These are phyloP conservation scores for Drosophila borborema DNA, from an alignment of 2,888 invertebrate species.

Conservation along the genomic window DNA sequence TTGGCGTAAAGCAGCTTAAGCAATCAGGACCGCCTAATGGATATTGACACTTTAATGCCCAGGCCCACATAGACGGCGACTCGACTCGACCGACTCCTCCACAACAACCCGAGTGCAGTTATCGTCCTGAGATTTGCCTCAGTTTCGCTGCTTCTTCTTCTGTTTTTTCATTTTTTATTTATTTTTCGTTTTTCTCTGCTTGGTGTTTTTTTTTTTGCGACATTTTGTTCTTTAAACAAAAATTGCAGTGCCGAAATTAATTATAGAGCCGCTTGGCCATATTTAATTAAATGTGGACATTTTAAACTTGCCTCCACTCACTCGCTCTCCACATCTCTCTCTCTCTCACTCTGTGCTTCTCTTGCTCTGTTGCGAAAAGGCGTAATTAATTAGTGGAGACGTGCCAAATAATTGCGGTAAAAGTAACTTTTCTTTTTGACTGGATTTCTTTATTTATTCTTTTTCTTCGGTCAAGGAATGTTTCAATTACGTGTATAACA, in stretches of 20 bases:
- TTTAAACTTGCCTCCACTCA: slow-evolving; percentile 55
- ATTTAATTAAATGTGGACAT: slow-evolving; percentile 78
- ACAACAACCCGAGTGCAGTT: slow-evolving; percentile 59
- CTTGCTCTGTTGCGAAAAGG: slow-evolving; percentile 60
- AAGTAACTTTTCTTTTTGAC: slow-evolving; percentile 71
- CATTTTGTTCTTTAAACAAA: slow-evolving; percentile 74
- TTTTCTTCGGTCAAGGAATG: slow-evolving; percentile 69
- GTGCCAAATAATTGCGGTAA: slow-evolving; percentile 76
- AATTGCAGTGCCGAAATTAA: slow-evolving; percentile 77
- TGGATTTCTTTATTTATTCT: slow-evolving; percentile 53
- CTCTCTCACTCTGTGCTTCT: slow-evolving; percentile 1
- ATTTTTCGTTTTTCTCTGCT: slow-evolving; percentile 1
- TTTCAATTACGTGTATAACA: slow-evolving; percentile 78
- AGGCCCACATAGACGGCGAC: slow-evolving; percentile 48
- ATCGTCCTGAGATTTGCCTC: slow-evolving; percentile 70
- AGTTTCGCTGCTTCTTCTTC: slow-evolving; percentile 26
- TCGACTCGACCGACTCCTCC: slow-evolving; percentile 17
- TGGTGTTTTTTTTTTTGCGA: slow-evolving; percentile 45
- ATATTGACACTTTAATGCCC: slow-evolving; percentile 80
- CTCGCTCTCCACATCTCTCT: neutral
- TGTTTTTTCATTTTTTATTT: slow-evolving; percentile 4
- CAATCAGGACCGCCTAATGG: slow-evolving; percentile 81
- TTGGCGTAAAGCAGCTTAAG: slow-evolving; percentile 80
- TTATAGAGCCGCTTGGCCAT: slow-evolving; percentile 74
- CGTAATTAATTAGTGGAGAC: slow-evolving; percentile 78